A percentile compares a stretch with the other conserved stretches of the same genome.
Evolutionary conservation across 1,140 invertebrate genomes (phyloP).

Genomic region (Periplaneta americana): DNA sequence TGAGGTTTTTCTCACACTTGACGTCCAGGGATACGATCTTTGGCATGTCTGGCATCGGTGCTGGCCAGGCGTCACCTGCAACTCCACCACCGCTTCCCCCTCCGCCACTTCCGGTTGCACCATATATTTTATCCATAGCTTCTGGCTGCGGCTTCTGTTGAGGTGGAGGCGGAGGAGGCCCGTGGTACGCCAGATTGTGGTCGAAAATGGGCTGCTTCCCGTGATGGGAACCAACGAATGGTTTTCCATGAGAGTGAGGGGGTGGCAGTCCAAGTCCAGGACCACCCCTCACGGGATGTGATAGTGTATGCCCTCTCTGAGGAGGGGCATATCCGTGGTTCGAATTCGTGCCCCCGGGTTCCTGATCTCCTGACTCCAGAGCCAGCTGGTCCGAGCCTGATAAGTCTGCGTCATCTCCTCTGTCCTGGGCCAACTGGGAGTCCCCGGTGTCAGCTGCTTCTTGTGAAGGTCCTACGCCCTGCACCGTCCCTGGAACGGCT

Average conservation of each 20-base stretch:
- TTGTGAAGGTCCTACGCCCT: constrained; percentile 33
- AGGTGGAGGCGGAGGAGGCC: constrained; percentile 50
- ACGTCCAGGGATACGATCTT: constrained; percentile 88
- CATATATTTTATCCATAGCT: constrained; percentile 54
- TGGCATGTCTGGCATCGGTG: constrained; percentile 76
- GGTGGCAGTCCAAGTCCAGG: constrained; percentile 32
- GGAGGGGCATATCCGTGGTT: constrained; percentile 17
- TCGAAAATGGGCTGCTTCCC: constrained; percentile 32
- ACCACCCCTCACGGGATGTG: constrained; percentile 25
- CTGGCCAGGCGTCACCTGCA: constrained; percentile 71
- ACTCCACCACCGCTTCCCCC: constrained; percentile 24
- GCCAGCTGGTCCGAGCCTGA: constrained; percentile 9
- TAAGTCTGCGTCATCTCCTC: constrained; percentile 31
- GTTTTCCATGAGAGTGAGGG: constrained; percentile 30
- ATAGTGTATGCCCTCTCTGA: constrained; percentile 19
- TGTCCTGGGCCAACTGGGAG: constrained; percentile 23
- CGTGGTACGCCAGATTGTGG: constrained; percentile 55
- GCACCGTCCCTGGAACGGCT: constrained; percentile 48
- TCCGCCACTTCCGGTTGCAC: constrained; percentile 21
- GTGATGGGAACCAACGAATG: constrained; percentile 24
- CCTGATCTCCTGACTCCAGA: constrained; percentile 20
- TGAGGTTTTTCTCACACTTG: constrained; percentile 87
- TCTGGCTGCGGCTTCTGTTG: constrained; percentile 44
- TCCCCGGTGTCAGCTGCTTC: constrained; percentile 23
- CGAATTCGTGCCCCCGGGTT: constrained; percentile 12